Evolutionary conservation across 2,797 vertebrate species (phyloP).

Genomic region (Argentina silus): DNA sequence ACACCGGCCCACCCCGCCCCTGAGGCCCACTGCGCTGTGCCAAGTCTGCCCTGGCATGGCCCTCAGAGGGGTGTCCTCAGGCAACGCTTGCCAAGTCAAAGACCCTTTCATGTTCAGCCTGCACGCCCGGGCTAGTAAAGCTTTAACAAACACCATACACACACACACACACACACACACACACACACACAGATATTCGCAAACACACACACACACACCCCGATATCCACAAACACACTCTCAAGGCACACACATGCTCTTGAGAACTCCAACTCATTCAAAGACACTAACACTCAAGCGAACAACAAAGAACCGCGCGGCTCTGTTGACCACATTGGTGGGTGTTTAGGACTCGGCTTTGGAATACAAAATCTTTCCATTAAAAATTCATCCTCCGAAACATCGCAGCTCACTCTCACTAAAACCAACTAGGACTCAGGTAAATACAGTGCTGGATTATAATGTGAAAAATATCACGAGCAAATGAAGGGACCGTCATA

Average conservation of each 20-base stretch:
- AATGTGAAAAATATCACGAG: too few relatives aligned
- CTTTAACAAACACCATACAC: conserved; percentile 64
- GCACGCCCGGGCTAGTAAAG: conserved; percentile 72
- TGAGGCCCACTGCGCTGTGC: conserved; percentile 78
- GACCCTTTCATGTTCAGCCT: conserved; percentile 79
- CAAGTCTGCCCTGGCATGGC: conserved; percentile 86
- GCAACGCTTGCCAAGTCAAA: conserved; percentile 85
- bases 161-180: neutral
- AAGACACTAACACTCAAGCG: conserved; percentile 49
- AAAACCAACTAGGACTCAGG: conserved; percentile 52
- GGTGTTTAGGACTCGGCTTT: conserved; percentile 56
- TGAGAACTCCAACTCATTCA: conserved; percentile 48
- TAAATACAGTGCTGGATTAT: neutral
- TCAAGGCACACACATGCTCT: conserved; percentile 27
- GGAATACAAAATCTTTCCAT: conserved; percentile 58
- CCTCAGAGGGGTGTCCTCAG: conserved; percentile 88
- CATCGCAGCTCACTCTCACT: conserved; percentile 65
- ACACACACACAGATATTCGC: conserved; percentile 10
- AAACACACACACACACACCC: conserved; percentile 32
- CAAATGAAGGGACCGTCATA: too few relatives aligned
- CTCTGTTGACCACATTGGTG: conserved; percentile 55
- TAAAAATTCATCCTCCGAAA: conserved; percentile 64
- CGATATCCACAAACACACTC: conserved; percentile 28
- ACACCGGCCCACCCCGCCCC: conserved; percentile 77
- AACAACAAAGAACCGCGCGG: conserved; percentile 59